A percentile compares a stretch with the other conserved stretches of the same genome.
Evolutionary conservation across 2,888 invertebrate genomes (phyloP).

Genomic region (Brenthis hecate): DNA sequence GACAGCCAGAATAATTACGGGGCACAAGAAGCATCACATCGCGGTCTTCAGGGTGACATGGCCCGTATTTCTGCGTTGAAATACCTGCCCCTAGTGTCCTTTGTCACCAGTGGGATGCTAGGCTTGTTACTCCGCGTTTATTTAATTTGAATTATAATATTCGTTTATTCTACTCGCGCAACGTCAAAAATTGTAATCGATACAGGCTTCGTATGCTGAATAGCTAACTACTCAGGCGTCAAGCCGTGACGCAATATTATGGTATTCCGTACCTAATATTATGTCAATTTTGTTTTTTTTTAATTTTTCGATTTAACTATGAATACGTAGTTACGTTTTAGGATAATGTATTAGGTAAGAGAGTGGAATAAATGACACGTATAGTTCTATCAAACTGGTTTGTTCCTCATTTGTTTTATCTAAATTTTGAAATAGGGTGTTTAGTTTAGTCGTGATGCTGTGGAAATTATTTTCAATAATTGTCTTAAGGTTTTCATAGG

Average conservation of each 20-base stretch:
- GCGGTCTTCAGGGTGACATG: background rate
- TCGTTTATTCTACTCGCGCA: slow-evolving; percentile 1
- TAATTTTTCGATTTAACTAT: too few relatives aligned
- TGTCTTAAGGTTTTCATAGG: background rate
- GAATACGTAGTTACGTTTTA: background rate
- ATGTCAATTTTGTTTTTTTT: too few relatives aligned
- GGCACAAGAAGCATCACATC: slow-evolving; percentile 7
- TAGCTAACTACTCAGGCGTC: too few relatives aligned
- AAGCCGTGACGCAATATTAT: too few relatives aligned
- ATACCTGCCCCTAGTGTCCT: slow-evolving; percentile 1
- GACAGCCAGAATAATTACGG: slow-evolving; percentile 2
- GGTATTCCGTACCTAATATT: too few relatives aligned
- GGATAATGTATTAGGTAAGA: background rate
- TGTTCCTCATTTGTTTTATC: background rate
- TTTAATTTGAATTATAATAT: slow-evolving; percentile 1
- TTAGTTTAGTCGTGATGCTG: background rate
- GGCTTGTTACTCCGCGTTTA: background rate
- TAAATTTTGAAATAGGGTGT: background rate
- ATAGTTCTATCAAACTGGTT: background rate
- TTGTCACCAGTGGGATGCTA: background rate
- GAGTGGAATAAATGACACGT: slow-evolving; percentile 2
- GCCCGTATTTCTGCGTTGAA: background rate
- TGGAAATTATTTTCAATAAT: background rate
- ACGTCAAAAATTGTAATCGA: background rate
- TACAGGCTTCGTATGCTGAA: too few relatives aligned